Base-by-base conservation (phyloP, 1,140 invertebrate genomes). In the Apis florea region DNA sequence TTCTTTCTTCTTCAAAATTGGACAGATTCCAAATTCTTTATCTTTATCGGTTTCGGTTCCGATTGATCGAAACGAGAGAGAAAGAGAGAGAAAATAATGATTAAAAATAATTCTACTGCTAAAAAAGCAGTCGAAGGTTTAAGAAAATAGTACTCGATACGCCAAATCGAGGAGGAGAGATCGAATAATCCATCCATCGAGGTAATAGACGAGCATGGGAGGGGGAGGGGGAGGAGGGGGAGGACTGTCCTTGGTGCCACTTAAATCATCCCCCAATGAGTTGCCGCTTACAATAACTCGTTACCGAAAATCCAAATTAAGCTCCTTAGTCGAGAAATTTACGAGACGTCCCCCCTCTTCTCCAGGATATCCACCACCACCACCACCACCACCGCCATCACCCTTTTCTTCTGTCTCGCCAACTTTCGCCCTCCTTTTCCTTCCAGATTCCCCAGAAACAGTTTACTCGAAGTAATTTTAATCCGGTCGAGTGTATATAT, bases 261-360 rank as follows among this genome's bases (percentile, higher is more conserved):
- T 82, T 89, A 90, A 91, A 89, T 89, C 89, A 90, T 86, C 85
- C 82, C 84, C 87, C 86, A 87, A 91, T 88, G 90, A 88, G 87
- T 90, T 89, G 83, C 79, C 86, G 88, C 89, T 92, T 88, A 90
- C 90, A 91, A 92, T 93, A 93, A 93, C 92, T 93, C 90, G 91
- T 93, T 94, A 93, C 89, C 86, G 91, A 92, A 92, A 92, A 94
- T 92, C 91, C 89, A 92, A 93, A 93, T 93, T 94, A 94, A 94
- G 93, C 93, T 93, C 84, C 93, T 94, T 94, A 93, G 87, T 90
- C 84, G 89, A 91, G 91, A 94, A 93, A 93, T 93, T 94, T 93
- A 90, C 92, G 90, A 91, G 91, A 92, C 91, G 82, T 85, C 83
- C 84, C 40, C 63, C 89, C 79, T 85, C 82, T 74, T 71, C 61